Evolutionary conservation across 1,140 invertebrate genomes (phyloP).

Genomic region (Bombus pascuorum): DNA sequence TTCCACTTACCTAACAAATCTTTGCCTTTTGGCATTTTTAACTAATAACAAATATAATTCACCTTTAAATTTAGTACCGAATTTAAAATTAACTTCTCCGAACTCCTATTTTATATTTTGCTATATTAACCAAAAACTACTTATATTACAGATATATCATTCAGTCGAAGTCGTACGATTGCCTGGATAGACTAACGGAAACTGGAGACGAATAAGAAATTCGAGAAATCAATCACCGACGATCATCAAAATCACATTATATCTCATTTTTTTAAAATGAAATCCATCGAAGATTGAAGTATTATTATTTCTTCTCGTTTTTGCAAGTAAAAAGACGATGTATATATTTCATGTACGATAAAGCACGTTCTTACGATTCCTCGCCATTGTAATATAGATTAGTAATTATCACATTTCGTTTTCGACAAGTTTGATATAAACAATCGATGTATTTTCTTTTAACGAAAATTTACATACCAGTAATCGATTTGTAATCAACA

Average conservation of each 20-base stretch:
- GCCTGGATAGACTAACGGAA: conserved; percentile 73
- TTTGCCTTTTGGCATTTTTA: background rate
- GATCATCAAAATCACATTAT: conserved; percentile 15
- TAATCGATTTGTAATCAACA: background rate
- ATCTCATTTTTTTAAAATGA: background rate
- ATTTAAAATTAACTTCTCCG: background rate
- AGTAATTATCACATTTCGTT: background rate
- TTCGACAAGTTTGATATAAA: too few species aligned
- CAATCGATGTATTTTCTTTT: background rate
- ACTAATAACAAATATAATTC: too few species aligned
- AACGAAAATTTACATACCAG: background rate
- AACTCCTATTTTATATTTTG: background rate
- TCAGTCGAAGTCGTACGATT: conserved; percentile 77
- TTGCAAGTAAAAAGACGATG: background rate
- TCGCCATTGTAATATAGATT: background rate
- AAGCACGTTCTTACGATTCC: conserved; percentile 18
- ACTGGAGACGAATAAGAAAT: conserved; percentile 67
- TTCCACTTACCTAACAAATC: background rate
- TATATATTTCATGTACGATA: background rate
- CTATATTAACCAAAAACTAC: background rate
- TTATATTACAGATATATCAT: conserved; percentile 70
- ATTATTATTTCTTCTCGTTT: background rate
- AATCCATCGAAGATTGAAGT: background rate
- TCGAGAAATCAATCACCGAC: background rate
- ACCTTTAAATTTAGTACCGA: background rate